These are phyloP conservation scores for Listrodromus nycthemerus DNA, from an alignment of 2,888 invertebrate genomes.

Conservation along the genomic window DNA sequence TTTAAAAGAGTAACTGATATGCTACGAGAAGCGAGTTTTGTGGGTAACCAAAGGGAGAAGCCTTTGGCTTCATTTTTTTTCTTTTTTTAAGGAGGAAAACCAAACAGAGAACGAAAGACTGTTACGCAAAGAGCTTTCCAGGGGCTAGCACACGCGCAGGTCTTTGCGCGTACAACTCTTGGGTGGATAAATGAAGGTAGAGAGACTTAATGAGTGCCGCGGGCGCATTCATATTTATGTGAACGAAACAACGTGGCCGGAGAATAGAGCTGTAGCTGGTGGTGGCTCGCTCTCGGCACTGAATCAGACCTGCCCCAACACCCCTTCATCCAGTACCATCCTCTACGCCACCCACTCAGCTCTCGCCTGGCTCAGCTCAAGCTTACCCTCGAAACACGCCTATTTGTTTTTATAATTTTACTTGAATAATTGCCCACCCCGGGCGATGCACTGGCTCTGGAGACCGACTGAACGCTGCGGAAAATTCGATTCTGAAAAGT, in stretches of 20 bases:
- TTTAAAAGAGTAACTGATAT: constrained; percentile 25
- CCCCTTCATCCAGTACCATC: constrained; percentile 60
- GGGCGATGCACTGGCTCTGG: constrained; percentile 32
- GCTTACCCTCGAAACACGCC: constrained; percentile 71
- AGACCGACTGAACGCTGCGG: constrained; percentile 32
- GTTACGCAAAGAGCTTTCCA: constrained; percentile 60
- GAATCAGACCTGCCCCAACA: constrained; percentile 67
- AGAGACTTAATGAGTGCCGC: constrained; percentile 81
- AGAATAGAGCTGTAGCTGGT: constrained; percentile 59
- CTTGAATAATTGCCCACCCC: constrained; percentile 78
- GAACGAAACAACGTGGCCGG: constrained; percentile 72
- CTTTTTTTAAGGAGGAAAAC: constrained; percentile 1
- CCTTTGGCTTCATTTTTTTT: background rate
- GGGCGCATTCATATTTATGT: constrained; percentile 80
- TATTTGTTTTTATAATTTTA: constrained; percentile 81
- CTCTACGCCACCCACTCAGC: constrained; percentile 58
- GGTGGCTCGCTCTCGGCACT: constrained; percentile 56
- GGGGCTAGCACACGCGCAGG: constrained; percentile 61
- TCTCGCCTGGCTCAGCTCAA: constrained; percentile 54
- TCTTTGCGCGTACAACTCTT: constrained; percentile 31
- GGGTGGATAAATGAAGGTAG: constrained; percentile 80
- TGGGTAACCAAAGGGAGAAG: constrained; percentile 27
- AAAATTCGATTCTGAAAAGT: constrained; percentile 43
- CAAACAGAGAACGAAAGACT: constrained; percentile 39
- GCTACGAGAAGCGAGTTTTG: constrained; percentile 8